Evolutionary conservation across 1,140 invertebrate species (phyloP).

Genomic region (Lamellibrachia luymesi): DNA sequence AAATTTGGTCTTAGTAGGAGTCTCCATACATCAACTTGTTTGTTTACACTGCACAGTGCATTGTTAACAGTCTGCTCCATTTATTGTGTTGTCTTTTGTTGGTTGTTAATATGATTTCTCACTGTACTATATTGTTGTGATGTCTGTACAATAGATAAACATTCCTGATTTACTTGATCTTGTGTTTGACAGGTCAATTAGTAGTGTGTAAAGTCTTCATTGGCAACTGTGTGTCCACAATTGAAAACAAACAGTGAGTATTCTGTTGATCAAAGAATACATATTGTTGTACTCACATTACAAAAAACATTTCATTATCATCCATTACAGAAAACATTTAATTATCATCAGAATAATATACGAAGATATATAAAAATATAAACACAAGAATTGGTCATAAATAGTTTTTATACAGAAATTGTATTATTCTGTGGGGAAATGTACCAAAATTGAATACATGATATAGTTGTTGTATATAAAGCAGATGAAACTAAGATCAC

Average conservation of each 20-base stretch:
- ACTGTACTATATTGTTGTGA: too few species aligned
- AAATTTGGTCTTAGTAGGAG: too few species aligned
- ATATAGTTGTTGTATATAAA: too few species aligned
- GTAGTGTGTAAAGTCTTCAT: constrained; percentile 51
- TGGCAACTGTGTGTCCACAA: constrained; percentile 22
- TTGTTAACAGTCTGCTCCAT: too few species aligned
- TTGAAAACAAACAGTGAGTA: constrained; percentile 28
- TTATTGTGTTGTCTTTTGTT: too few species aligned
- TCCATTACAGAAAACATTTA: background rate
- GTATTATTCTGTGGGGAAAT: background rate
- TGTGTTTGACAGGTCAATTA: constrained; percentile 42
- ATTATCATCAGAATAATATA: background rate
- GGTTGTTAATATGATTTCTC: too few species aligned
- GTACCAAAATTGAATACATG: too few species aligned
- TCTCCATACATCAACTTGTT: too few species aligned
- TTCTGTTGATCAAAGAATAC: background rate
- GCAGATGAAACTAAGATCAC: too few species aligned
- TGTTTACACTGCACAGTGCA: too few species aligned
- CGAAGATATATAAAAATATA: background rate
- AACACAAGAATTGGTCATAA: background rate
- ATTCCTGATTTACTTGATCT: background rate
- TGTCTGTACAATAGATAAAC: too few species aligned
- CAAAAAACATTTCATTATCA: background rate
- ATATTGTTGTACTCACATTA: background rate
- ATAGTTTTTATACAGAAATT: background rate